Evolutionary conservation across 2,797 vertebrate species (phyloP).

Genomic region (Danio kyathit): DNA sequence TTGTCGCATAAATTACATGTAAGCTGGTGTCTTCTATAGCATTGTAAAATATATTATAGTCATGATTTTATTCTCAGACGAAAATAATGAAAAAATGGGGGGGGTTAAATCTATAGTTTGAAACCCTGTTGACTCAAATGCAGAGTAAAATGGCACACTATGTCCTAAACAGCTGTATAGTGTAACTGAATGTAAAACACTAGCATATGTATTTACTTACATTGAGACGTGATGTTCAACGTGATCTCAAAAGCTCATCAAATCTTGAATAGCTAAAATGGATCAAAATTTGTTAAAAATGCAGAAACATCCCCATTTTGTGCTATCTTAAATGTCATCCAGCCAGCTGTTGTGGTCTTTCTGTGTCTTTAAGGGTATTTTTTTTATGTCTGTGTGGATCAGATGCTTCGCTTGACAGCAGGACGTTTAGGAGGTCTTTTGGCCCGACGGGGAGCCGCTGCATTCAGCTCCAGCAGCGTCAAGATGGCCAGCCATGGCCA

Average conservation of each 20-base stretch:
- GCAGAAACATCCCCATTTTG: background rate
- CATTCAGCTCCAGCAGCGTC: constrained; percentile 57
- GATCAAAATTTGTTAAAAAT: background rate
- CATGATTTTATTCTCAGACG: too few species aligned
- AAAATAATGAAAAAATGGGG: too few species aligned
- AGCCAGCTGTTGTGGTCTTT: background rate
- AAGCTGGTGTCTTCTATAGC: too few species aligned
- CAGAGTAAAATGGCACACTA: background rate
- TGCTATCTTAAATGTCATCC: background rate
- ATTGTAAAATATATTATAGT: too few species aligned
- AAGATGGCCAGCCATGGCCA: constrained; percentile 72
- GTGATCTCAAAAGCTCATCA: background rate
- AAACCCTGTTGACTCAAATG: background rate
- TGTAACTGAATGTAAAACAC: background rate
- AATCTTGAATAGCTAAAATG: too few species aligned
- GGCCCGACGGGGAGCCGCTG: constrained; percentile 58
- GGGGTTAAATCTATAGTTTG: too few species aligned
- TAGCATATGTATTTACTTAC: background rate
- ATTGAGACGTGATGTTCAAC: background rate
- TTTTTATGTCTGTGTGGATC: constrained; percentile 44
- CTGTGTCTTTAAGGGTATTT: background rate
- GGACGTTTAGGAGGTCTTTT: constrained; percentile 66
- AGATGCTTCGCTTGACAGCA: constrained; percentile 76
- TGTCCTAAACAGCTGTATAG: background rate
- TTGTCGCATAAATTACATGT: too few species aligned